phyloP scores from a whole-genome alignment of 2,888 invertebrate species.

The Drosophila emarginata region DNA sequence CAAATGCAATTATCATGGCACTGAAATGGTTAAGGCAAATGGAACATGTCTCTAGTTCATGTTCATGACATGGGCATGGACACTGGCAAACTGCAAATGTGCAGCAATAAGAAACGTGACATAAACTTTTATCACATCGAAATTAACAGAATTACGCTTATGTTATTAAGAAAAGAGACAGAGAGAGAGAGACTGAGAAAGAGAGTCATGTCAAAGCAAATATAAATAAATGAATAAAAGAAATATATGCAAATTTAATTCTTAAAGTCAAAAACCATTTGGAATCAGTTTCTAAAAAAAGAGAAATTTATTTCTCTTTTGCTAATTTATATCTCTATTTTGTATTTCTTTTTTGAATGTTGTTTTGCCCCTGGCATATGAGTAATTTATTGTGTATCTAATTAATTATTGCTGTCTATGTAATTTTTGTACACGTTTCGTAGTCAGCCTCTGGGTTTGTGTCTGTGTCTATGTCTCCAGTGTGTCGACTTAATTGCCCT shows the following conservation, averaged over 20 bases:
- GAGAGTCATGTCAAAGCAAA: no score
- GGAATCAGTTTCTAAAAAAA: background rate
- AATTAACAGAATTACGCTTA: constrained; percentile 28
- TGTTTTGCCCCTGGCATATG: constrained; percentile 58
- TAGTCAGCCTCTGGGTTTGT: background rate
- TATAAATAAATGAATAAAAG: background rate
- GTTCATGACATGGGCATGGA: background rate
- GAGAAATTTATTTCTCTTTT: background rate
- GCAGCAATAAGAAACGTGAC: constrained; percentile 25
- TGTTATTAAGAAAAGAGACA: constrained; percentile 11
- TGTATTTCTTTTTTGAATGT: constrained; percentile 19
- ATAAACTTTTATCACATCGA: constrained; percentile 15
- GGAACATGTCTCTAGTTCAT: background rate
- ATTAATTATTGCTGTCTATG: constrained; percentile 71
- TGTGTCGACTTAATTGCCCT: constrained; percentile 47
- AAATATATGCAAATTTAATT: background rate
- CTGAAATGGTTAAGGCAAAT: background rate
- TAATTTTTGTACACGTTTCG: constrained; percentile 44
- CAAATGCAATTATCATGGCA: background rate
- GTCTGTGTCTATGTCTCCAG: constrained; percentile 21
- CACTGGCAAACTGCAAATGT: constrained; percentile 21
- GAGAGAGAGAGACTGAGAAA: background rate
- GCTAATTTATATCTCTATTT: background rate
- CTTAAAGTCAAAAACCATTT: background rate
- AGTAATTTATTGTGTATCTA: constrained; percentile 72